A percentile compares a stretch with the other conserved stretches of the same genome.
These are phyloP conservation scores for Drosophila rufa DNA, from an alignment of 1,140 invertebrate genomes.

Conservation along the genomic window DNA sequence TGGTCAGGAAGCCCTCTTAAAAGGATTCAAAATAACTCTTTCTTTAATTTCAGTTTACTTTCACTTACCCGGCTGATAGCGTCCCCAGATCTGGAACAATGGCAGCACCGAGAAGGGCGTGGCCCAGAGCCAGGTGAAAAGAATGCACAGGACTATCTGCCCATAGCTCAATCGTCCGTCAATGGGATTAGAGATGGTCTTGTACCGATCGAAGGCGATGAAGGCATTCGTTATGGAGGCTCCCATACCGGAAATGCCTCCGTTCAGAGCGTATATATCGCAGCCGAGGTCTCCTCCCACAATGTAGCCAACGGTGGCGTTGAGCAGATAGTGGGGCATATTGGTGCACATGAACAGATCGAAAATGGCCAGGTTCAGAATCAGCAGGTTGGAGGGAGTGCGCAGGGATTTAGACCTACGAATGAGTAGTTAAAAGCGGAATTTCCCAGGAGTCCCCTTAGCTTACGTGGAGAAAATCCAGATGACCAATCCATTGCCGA, in stretches of 20 bases:
- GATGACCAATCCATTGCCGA: constrained; percentile 93
- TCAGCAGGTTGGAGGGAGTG: constrained; percentile 92
- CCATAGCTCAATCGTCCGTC: constrained; percentile 89
- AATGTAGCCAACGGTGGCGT: constrained; percentile 88
- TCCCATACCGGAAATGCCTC: constrained; percentile 90
- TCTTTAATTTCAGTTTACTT: not conserved
- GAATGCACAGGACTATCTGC: constrained; percentile 88
- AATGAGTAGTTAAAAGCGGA: not conserved
- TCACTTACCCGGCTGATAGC: constrained; percentile 88
- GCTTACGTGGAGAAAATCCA: constrained; percentile 93
- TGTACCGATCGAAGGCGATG: constrained; percentile 91
- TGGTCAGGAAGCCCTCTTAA: constrained; percentile 90
- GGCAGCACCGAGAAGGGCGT: constrained; percentile 90
- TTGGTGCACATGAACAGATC: constrained; percentile 92
- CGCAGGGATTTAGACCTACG: constrained; percentile 89
- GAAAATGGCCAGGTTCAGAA: constrained; percentile 91
- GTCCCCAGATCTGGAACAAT: constrained; percentile 88
- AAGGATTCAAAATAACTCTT: not conserved
- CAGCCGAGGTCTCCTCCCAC: constrained; percentile 90
- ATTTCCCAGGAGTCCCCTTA: too few species aligned
- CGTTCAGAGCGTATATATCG: constrained; percentile 89
- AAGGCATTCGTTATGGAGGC: constrained; percentile 91
- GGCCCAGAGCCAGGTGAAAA: constrained; percentile 90
- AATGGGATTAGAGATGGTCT: constrained; percentile 91
- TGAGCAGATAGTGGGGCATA: constrained; percentile 90